A percentile compares a stretch with the other conserved stretches of the same genome.
phyloP scores from a whole-genome alignment of 2,113 vertebrate genomes.

The Cyanistes caeruleus region DNA sequence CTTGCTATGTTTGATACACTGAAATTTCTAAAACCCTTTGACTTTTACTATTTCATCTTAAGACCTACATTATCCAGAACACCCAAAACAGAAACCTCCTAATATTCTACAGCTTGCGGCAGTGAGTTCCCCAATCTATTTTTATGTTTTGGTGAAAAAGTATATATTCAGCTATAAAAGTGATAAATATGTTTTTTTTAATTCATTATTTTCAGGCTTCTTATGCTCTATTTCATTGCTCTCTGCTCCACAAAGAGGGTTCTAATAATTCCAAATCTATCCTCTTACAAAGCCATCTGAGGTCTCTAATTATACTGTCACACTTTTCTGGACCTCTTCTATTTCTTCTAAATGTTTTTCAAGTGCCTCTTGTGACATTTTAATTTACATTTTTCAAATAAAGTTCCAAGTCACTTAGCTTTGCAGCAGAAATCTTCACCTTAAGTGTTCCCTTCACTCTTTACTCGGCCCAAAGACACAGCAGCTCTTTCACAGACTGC shows the following conservation, averaged over 20 bases:
- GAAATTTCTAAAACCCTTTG: background rate
- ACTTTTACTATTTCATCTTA: background rate
- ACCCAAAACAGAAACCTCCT: background rate
- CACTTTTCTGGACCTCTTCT: background rate
- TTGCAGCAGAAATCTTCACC: slow-evolving; percentile 3
- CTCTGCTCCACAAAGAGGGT: background rate
- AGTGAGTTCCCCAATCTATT: background rate
- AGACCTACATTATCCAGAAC: background rate
- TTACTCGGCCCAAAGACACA: background rate
- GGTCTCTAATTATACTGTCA: slow-evolving; percentile 16
- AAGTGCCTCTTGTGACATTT: slow-evolving; percentile 3
- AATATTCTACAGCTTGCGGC: background rate
- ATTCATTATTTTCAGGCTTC: background rate
- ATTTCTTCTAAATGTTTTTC: slow-evolving; percentile 21
- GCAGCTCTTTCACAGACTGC: background rate
- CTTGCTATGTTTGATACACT: background rate
- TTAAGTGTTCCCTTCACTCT: background rate
- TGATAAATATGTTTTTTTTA: fast-evolving
- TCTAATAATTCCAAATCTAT: background rate
- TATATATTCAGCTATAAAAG: background rate
- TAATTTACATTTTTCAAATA: background rate
- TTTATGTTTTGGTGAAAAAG: background rate
- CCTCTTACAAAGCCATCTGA: background rate
- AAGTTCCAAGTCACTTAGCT: slow-evolving; percentile 11
- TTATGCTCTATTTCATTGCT: background rate